phyloP scores from a whole-genome alignment of 2,888 invertebrate species.

The Rhamphomyia laevipes region DNA sequence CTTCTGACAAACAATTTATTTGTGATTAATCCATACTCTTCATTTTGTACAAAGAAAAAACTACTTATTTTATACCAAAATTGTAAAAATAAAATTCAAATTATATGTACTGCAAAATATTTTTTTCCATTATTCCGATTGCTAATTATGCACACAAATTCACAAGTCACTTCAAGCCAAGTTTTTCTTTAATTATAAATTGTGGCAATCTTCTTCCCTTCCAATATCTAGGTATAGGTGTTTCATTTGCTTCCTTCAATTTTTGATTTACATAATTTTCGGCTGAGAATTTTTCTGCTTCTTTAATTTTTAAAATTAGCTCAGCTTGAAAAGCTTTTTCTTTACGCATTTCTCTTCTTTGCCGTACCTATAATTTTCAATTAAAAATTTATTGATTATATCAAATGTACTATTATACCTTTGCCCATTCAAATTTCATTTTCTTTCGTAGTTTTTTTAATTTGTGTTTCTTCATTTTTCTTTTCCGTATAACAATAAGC shows the following conservation, averaged over 20 bases:
- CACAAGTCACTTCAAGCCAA: constrained; percentile 48
- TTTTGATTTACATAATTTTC: constrained; percentile 56
- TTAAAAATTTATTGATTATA: background rate
- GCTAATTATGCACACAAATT: no score
- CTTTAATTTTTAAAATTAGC: constrained; percentile 54
- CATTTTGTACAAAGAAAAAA: no score
- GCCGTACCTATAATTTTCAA: constrained; percentile 40
- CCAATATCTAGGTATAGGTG: constrained; percentile 43
- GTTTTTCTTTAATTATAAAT: constrained; percentile 52
- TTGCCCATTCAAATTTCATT: constrained; percentile 66
- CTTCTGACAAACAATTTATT: no score
- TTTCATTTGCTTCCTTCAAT: constrained; percentile 48
- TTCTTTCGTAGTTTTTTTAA: constrained; percentile 64
- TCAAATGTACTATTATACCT: constrained; percentile 37
- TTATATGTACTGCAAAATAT: no score
- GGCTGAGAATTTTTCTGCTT: constrained; percentile 65
- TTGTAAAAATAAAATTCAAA: no score
- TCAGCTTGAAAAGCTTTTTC: constrained; percentile 67
- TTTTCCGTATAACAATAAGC: constrained; percentile 62
- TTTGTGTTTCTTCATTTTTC: constrained; percentile 83
- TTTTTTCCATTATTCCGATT: no score
- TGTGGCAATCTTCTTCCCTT: constrained; percentile 54
- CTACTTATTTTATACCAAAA: no score
- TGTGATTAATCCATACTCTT: no score
- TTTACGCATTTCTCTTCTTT: constrained; percentile 57